Base-by-base conservation (phyloP, 2,888 invertebrate species). In the Hyppa rectilinea region DNA sequence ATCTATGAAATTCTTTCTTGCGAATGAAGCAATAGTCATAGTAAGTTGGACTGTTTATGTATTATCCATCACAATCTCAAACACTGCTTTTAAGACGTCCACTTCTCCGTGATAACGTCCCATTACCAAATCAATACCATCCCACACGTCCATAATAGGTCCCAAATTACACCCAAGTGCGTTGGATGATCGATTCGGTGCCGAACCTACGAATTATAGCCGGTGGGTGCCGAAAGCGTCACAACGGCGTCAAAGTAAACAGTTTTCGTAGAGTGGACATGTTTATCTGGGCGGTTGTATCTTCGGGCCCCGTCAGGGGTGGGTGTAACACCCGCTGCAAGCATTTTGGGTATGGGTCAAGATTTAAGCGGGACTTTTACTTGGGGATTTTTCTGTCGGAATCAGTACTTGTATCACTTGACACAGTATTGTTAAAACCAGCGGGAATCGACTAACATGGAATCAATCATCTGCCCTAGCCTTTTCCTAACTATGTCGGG, bases 231-330 rank as follows among this genome's bases (percentile, higher is more conserved):
- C 45, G 59, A 80, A 74, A 82, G 81, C 81, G 77, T 79, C 81
- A 78, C 67, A 78, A 73, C 72, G 82, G 83, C 87, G 87, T 87
- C 84, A 88, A 85, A 83, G 82, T 77, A 89, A 87, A 88, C 86
- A 88, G 84, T 81, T 82, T 72, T 76, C 80, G 62, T 69, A 71
- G 74, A 81, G 81, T 82, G 78, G 78, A 85, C 66, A 76, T 81
- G 85, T 86, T 88, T 91, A 91, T 90, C 89, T 82, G 80, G 86
- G 83, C 78, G 84, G 80, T 52, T 71, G 56, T 87, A 90, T 92
- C 90, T 91, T 73, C 78, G 77, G 86, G 85, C 87, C 89, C 87
- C 87, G 85, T 89, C 89, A 85, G 85, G 84, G 89, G 88, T 82
- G 88, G 85, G 78, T 78, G 84, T 60, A 50, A 76, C 75, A 76